Evolutionary conservation across 1,140 invertebrate genomes (phyloP).

Genomic region (Papilio dardanus): DNA sequence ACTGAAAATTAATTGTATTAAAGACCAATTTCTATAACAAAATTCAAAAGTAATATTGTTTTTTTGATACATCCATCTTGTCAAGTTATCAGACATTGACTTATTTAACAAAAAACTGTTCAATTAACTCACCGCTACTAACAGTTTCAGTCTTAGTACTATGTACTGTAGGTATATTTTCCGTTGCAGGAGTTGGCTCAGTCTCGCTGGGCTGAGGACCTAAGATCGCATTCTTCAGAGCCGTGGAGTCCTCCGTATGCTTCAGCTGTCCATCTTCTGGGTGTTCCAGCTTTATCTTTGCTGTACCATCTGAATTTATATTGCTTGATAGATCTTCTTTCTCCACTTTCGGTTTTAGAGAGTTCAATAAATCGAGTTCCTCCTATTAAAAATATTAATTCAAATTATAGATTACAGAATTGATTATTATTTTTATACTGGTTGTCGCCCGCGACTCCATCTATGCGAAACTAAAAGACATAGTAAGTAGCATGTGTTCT

Average conservation of each 20-base stretch:
- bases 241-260: conserved; percentile 73
- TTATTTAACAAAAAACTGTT: too few species aligned
- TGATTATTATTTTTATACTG: too few species aligned
- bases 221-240: conserved; percentile 71
- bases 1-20: too few species aligned
- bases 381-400: conserved; percentile 50
- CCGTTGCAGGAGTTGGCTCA: conserved; percentile 50
- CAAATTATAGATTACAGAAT: too few species aligned
- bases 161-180: conserved; percentile 58
- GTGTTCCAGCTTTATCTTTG: conserved; percentile 65
- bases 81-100: too few species aligned
- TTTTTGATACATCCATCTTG: too few species aligned
- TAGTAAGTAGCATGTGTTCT: too few species aligned
- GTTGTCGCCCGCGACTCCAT: too few species aligned
- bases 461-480: too few species aligned
- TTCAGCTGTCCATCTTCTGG: conserved; percentile 66
- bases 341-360: conserved; percentile 73
- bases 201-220: conserved; percentile 62
- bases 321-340: conserved; percentile 55
- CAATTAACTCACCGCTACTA: conserved; percentile 55
- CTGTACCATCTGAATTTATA: conserved; percentile 43
- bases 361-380: conserved; percentile 64
- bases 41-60: too few species aligned
- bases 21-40: too few species aligned
- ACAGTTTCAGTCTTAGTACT: conserved; percentile 64